These are phyloP conservation scores for Eriocheir sinensis DNA, from an alignment of 1,140 invertebrate species.

Conservation along the genomic window DNA sequence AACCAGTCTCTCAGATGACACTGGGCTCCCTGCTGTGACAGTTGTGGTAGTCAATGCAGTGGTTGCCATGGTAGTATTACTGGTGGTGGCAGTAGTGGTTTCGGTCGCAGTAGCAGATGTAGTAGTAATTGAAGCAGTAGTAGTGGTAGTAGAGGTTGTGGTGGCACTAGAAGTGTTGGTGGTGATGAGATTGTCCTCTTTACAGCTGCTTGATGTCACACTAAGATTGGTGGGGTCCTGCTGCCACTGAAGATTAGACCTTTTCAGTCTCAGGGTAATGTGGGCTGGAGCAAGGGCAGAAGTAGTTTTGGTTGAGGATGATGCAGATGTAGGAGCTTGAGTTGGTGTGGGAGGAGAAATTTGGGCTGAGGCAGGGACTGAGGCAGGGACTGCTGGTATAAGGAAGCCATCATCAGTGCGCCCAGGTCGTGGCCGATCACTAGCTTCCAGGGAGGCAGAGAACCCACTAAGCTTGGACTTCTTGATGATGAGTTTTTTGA, in stretches of 20 bases:
- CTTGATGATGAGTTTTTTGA: conserved; percentile 64
- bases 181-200: background rate
- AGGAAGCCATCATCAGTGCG: conserved; percentile 68
- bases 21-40: background rate
- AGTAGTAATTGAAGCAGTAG: background rate
- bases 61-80: too few species aligned
- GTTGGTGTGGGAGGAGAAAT: background rate
- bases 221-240: conserved; percentile 40
- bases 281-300: conserved; percentile 36
- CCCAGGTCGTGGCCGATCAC: conserved; percentile 31
- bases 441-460: conserved; percentile 58
- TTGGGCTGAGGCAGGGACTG: background rate
- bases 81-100: too few species aligned
- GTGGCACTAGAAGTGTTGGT: background rate
- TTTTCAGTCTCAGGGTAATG: conserved; percentile 58
- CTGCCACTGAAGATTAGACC: conserved; percentile 66
- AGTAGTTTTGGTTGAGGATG: background rate
- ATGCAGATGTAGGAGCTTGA: background rate
- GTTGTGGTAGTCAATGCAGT: background rate
- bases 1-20: background rate
- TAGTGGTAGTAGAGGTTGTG: background rate
- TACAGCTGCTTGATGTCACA: background rate
- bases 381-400: conserved; percentile 38
- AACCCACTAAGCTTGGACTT: conserved; percentile 58
- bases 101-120: too few species aligned